These are phyloP conservation scores for Volucella zonaria DNA, from an alignment of 2,888 invertebrate species.

Conservation along the genomic window DNA sequence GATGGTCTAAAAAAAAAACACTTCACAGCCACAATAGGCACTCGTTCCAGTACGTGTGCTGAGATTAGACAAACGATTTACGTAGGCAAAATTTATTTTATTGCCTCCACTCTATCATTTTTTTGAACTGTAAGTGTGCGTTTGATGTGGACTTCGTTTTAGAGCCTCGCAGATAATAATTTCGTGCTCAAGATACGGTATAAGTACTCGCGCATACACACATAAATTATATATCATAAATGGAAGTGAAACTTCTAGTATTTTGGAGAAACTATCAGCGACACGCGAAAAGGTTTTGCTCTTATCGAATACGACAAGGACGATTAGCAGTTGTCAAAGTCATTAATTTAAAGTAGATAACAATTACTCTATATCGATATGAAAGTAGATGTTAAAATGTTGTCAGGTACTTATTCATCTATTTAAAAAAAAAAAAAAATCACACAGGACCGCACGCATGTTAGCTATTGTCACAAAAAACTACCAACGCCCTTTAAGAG, in stretches of 20 bases:
- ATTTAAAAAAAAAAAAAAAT: not conserved
- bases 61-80: conserved; percentile 34
- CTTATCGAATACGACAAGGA: conserved; percentile 8
- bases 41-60: not conserved
- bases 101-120: conserved; percentile 15
- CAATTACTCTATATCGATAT: not conserved
- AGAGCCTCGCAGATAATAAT: not conserved
- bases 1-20: conserved; percentile 4
- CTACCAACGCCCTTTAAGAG: too few relatives aligned
- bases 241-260: not conserved
- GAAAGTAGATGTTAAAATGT: too few relatives aligned
- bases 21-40: not conserved
- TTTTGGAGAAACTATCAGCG: not conserved
- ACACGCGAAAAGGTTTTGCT: conserved; percentile 8
- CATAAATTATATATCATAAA: too few relatives aligned
- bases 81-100: conserved; percentile 15
- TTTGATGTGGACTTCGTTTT: conserved; percentile 17
- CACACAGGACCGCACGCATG: not conserved
- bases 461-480: too few relatives aligned
- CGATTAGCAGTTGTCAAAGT: not conserved
- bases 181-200: not conserved
- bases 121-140: not conserved
- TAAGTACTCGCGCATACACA: too few relatives aligned
- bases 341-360: not conserved
- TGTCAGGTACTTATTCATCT: not conserved